phyloP scores from a whole-genome alignment of 2,888 invertebrate genomes.

The Agrotis segetum region DNA sequence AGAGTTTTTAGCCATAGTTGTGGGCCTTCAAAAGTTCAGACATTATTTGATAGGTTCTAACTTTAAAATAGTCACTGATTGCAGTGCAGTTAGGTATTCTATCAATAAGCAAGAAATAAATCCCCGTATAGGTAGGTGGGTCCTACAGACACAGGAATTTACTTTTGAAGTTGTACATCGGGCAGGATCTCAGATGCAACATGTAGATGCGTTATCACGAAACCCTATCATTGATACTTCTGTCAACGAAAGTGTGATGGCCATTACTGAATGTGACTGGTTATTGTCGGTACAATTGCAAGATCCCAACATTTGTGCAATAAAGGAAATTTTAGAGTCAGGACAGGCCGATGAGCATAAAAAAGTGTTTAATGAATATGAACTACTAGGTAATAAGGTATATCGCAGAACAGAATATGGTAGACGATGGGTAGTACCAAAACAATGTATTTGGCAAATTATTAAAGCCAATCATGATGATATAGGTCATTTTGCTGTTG shows the following conservation, averaged over 20 bases:
- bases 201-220: conserved; percentile 22
- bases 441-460: conserved; percentile 21
- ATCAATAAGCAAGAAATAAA: conserved; percentile 9
- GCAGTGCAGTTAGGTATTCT: conserved; percentile 14
- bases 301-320: background rate
- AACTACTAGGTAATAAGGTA: conserved; percentile 10
- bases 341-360: conserved; percentile 10
- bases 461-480: conserved; percentile 22
- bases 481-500: conserved; percentile 12
- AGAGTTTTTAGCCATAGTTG: conserved; percentile 24
- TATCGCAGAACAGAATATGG: conserved; percentile 21
- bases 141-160: conserved; percentile 13
- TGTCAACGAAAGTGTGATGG: background rate
- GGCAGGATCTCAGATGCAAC: conserved; percentile 12
- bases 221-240: conserved; percentile 4
- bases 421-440: conserved; percentile 24
- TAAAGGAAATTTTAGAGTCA: conserved; percentile 8
- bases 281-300: background rate
- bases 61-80: conserved; percentile 17
- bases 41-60: conserved; percentile 47
- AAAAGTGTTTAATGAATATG: conserved; percentile 5
- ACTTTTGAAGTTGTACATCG: conserved; percentile 19
- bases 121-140: conserved; percentile 8
- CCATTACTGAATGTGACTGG: conserved; percentile 30
- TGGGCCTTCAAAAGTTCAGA: conserved; percentile 66